Percentiles rank a stretch among this genome's conserved stretches.
Evolutionary conservation across 1,140 invertebrate species (phyloP).

Genomic region (Drosophila neocordata): DNA sequence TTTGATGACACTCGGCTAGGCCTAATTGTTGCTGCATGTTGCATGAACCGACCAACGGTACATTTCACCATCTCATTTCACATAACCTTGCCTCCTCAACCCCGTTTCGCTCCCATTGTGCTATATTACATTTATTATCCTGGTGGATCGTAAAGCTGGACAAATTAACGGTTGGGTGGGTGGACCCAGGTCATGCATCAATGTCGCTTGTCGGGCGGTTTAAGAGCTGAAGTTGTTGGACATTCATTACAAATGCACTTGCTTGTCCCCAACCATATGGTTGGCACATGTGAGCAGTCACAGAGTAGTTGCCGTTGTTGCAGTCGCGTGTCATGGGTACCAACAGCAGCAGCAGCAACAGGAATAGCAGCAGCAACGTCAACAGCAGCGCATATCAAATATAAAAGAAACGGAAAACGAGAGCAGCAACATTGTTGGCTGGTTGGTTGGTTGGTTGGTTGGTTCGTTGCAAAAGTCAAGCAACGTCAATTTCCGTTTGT

Average conservation of each 20-base stretch:
- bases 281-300: conserved; percentile 47
- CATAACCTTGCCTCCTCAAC: background rate
- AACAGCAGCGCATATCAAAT: conserved; percentile 28
- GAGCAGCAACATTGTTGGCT: conserved; percentile 58
- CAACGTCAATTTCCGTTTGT: conserved; percentile 77
- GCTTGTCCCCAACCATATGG: conserved; percentile 44
- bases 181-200: conserved; percentile 62
- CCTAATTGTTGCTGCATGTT: conserved; percentile 43
- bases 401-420: conserved; percentile 38
- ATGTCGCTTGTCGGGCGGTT: conserved; percentile 44
- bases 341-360: background rate
- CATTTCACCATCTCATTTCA: too few species aligned
- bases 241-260: conserved; percentile 35
- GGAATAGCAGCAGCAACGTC: background rate
- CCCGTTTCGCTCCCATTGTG: conserved; percentile 45
- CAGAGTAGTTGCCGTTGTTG: too few species aligned
- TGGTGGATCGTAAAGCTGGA: conserved; percentile 62
- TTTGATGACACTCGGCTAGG: conserved; percentile 1
- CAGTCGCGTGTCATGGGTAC: conserved; percentile 56
- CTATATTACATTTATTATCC: conserved; percentile 71
- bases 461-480: conserved; percentile 45
- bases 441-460: conserved; percentile 35
- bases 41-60: conserved; percentile 17
- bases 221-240: background rate
- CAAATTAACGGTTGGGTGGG: conserved; percentile 72